phyloP scores from a whole-genome alignment of 2,797 vertebrate genomes.

The Heteromormyrus szaboi region DNA sequence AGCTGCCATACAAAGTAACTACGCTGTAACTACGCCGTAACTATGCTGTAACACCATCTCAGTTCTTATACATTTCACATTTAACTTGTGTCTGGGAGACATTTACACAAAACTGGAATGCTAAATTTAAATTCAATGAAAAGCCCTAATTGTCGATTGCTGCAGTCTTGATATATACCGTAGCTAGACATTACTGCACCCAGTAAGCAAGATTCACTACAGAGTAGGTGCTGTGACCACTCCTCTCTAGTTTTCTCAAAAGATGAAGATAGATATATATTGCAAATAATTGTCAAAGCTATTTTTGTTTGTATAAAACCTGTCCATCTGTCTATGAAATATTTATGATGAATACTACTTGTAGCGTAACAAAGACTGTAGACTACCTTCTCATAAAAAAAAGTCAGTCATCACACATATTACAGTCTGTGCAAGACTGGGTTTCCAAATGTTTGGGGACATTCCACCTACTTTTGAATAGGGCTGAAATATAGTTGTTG shows the following conservation, averaged over 20 bases:
- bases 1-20: not conserved
- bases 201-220: not conserved
- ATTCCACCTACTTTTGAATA: constrained; percentile 48
- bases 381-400: constrained; percentile 6
- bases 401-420: constrained; percentile 36
- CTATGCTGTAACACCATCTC: not conserved
- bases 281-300: not conserved
- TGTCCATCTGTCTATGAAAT: not conserved
- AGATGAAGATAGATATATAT: not conserved
- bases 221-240: not conserved
- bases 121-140: not conserved
- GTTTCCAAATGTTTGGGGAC: constrained; percentile 40
- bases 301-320: not conserved
- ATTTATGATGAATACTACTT: not conserved
- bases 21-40: not conserved
- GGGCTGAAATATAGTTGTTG: constrained; percentile 75
- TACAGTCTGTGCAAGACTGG: constrained; percentile 38
- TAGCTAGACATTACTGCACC: not conserved
- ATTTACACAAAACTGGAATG: not conserved
- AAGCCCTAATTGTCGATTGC: not conserved
- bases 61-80: not conserved
- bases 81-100: not conserved
- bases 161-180: not conserved
- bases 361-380: not conserved
- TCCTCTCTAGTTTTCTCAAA: not conserved